phyloP scores from a whole-genome alignment of 2,888 invertebrate genomes.

The Cerastis rubricosa region DNA sequence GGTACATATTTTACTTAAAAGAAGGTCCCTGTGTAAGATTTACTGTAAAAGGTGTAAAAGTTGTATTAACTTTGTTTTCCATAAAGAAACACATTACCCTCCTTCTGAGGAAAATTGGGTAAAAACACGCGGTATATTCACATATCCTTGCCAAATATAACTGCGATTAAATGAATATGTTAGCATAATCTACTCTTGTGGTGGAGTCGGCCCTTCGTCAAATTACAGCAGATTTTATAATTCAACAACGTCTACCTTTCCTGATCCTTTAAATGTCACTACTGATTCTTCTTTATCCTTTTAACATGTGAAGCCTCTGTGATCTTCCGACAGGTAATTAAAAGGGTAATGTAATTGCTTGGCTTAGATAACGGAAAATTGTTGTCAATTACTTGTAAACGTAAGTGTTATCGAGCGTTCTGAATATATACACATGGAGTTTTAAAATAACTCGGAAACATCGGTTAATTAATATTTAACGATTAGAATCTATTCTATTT shows the following conservation, averaged over 20 bases:
- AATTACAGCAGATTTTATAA: conserved; percentile 16
- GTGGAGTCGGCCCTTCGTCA: conserved; percentile 7
- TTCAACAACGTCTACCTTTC: neutral
- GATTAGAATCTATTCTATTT: neutral
- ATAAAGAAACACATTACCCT: neutral
- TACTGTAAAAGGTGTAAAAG: too few relatives aligned
- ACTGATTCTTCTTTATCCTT: conserved; percentile 20
- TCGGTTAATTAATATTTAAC: neutral
- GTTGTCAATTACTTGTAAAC: conserved; percentile 13
- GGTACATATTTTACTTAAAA: too few relatives aligned
- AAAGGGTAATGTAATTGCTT: conserved; percentile 3
- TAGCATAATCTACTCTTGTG: conserved; percentile 1
- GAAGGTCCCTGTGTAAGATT: too few relatives aligned
- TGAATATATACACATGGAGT: neutral
- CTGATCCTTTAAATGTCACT: conserved; percentile 19
- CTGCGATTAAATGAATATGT: neutral
- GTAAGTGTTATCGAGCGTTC: conserved; percentile 15
- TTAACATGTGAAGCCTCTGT: conserved; percentile 1
- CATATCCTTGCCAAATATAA: neutral
- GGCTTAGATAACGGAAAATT: conserved; percentile 25
- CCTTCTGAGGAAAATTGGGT: neutral
- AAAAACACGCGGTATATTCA: neutral
- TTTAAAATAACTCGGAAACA: conserved; percentile 8
- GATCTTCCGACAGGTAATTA: conserved; percentile 28
- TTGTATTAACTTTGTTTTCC: neutral